Evolutionary conservation across 2,888 invertebrate species (phyloP).

Genomic region (Orthosia incerta): DNA sequence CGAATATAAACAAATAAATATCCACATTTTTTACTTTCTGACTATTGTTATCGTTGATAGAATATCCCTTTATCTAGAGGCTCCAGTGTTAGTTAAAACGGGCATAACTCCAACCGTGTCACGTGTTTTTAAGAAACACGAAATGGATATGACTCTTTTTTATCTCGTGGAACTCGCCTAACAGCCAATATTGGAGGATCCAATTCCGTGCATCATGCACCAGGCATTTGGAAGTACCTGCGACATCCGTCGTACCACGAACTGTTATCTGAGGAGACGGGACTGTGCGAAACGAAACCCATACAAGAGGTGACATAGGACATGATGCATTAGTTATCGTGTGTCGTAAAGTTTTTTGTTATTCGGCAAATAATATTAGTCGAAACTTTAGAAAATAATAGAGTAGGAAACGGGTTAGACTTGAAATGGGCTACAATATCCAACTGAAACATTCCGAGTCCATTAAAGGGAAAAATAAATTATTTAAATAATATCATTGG

Average conservation of each 20-base stretch:
- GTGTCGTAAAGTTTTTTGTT: not conserved
- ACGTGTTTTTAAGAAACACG: not conserved
- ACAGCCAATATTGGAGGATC: constrained; percentile 25
- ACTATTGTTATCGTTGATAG: no score
- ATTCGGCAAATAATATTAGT: not conserved
- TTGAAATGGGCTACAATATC: not conserved
- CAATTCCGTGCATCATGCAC: constrained; percentile 39
- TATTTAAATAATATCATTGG: not conserved
- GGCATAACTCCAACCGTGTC: no score
- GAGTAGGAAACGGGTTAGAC: not conserved
- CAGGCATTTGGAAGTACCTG: constrained; percentile 39
- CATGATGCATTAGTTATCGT: constrained; percentile 21
- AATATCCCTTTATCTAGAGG: no score
- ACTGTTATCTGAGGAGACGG: constrained; percentile 45
- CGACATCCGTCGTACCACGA: constrained; percentile 52
- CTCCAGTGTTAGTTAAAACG: no score
- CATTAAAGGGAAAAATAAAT: not conserved
- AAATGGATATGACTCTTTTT: not conserved
- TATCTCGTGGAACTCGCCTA: constrained; percentile 6
- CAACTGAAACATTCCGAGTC: not conserved
- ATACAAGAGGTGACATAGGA: constrained; percentile 21
- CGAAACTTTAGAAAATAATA: no score
- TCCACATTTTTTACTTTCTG: no score
- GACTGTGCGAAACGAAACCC: constrained; percentile 26
- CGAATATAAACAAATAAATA: no score